Conservation (phyloP, 2,113 vertebrate genomes). For the Eurystomus gularis region DNA sequence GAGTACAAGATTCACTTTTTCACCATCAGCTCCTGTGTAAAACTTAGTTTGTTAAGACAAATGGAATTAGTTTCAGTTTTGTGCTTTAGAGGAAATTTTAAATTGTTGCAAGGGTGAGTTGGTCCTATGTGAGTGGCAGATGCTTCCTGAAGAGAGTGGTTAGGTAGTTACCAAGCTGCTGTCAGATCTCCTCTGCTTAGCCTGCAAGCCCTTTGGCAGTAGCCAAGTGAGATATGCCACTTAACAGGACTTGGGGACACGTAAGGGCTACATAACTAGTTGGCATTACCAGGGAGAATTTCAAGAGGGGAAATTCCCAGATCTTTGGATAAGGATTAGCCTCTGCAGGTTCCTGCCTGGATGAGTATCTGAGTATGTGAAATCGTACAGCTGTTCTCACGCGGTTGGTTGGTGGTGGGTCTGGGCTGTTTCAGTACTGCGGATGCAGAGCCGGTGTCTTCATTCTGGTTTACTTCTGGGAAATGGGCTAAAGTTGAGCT, state of each 20-base stretch:
- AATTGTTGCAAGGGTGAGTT: neutral
- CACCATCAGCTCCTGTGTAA: neutral
- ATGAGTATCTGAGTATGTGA: neutral
- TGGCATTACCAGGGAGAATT: neutral
- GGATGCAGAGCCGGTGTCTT: neutral
- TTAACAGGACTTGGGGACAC: neutral
- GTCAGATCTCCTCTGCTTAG: neutral
- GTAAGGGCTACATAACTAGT: neutral
- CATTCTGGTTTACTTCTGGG: neutral
- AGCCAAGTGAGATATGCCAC: neutral
- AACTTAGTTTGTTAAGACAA: neutral
- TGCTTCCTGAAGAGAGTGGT: neutral
- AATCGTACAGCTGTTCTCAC: neutral
- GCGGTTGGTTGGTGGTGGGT: neutral
- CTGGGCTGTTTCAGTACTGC: neutral
- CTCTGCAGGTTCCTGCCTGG: neutral
- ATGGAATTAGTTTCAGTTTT: neutral
- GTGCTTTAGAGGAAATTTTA: neutral
- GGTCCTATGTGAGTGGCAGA: neutral
- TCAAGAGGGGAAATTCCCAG: slow-evolving; percentile 20
- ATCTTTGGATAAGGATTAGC: neutral
- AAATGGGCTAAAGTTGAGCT: slow-evolving; percentile 17
- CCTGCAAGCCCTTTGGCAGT: neutral
- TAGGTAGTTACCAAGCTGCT: neutral
- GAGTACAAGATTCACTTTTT: neutral